Base-by-base conservation (phyloP, 2,113 vertebrate species). In the Cygnus buccinator region DNA sequence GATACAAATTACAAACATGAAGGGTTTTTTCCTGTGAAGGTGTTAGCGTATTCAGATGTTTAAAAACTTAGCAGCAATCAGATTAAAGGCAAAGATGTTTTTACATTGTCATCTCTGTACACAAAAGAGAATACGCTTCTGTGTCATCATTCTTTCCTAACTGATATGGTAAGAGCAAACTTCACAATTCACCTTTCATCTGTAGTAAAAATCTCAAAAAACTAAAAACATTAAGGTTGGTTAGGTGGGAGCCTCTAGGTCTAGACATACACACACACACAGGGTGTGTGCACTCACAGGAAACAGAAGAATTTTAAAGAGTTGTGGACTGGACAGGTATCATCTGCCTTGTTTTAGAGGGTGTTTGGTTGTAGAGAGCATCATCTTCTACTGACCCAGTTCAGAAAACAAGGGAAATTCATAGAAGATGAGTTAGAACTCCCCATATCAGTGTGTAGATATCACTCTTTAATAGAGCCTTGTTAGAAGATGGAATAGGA, bases 1-100 rank as follows among this genome's bases (percentile, higher is more conserved):
- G 71, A 67, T 87, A 70, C 55, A 91, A 76, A 92, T 96, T 76
- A 50, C 37, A 74, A 73, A 62, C 71, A 59, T 3, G n/a, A 92
- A 94, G 75, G 16, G 39, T 37, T 89, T 89, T 88, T 92, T 92
- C 50, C 44, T 78, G 44, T 44, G n/a, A 87, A 13, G 41, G 48
- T 87, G 74, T 68, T 94, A 90, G 25, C 2, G 4, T 73, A 58
- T 87, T 81, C 75, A 44, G 6, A 82, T 54, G 18, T 87, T 94
- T 83, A 62, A 54, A 67, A 89, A 58, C 2, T 67, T 66, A 59
- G 31, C 21, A 43, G 39, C 29, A 84, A 22, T 19, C 10, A 11
- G 25, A 79, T 87, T 78, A 78, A 87, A 87, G 67, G 57, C 5
- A 82, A 82, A 79, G 92, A 70, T 63, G 12, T 20, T 37, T 87